Percentiles rank a stretch among this genome's conserved stretches.
Conservation (phyloP, 2,888 invertebrate genomes). For the Philhelius pedissequus region DNA sequence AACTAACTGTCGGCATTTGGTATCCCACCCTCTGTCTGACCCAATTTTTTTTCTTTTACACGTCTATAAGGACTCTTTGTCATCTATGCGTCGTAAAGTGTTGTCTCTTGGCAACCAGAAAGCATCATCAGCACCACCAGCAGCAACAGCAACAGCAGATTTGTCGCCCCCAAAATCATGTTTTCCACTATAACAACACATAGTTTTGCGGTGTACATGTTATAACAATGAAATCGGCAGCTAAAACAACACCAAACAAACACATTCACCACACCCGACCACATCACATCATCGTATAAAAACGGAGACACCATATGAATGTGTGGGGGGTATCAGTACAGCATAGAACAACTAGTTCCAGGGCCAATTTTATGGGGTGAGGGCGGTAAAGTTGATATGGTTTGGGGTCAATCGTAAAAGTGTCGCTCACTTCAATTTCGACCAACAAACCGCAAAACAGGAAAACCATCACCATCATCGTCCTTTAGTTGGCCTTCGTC, state of each 20-base stretch:
- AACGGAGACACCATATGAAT: slow-evolving; percentile 16
- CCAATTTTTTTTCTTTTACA: slow-evolving; percentile 35
- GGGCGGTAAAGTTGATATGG: neutral
- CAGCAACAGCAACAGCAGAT: slow-evolving; percentile 22
- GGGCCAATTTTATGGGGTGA: slow-evolving; percentile 48
- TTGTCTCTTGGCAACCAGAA: slow-evolving; percentile 29
- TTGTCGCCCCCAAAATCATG: slow-evolving; percentile 64
- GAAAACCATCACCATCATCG: slow-evolving; percentile 66
- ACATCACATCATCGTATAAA: slow-evolving; percentile 18
- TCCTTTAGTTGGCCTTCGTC: neutral
- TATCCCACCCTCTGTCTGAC: slow-evolving; percentile 2
- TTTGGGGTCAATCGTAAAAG: slow-evolving; percentile 63
- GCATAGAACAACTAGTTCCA: slow-evolving; percentile 15
- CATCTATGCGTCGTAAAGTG: slow-evolving; percentile 24
- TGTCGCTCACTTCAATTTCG: slow-evolving; percentile 67
- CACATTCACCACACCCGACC: slow-evolving; percentile 55
- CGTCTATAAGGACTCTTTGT: slow-evolving; percentile 42
- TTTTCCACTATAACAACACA: slow-evolving; percentile 61
- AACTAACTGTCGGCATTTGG: slow-evolving; percentile 20
- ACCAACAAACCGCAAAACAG: slow-evolving; percentile 67
- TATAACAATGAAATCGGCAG: slow-evolving; percentile 66
- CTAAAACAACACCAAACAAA: slow-evolving; percentile 61
- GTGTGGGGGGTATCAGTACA: too few species aligned
- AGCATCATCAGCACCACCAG: neutral
- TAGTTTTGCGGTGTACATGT: slow-evolving; percentile 61